A percentile compares a stretch with the other conserved stretches of the same genome.
Evolutionary conservation across 2,888 invertebrate genomes (phyloP).

Genomic region (Melipona beecheii): DNA sequence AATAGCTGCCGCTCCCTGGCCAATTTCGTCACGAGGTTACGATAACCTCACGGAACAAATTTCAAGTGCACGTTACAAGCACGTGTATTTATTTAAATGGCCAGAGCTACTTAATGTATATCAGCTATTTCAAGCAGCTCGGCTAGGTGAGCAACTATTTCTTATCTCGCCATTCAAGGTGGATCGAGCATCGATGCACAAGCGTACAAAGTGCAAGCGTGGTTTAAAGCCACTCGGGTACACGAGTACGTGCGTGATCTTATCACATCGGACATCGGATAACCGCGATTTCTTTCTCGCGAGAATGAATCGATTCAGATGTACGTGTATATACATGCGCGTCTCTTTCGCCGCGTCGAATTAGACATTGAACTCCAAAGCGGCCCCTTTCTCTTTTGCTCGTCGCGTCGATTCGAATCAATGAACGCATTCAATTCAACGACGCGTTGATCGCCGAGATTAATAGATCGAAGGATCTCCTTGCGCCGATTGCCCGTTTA

Average conservation of each 20-base stretch:
- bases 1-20: background rate
- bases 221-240: slow-evolving; percentile 25
- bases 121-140: slow-evolving; percentile 10
- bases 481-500: slow-evolving; percentile 2
- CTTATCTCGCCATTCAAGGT: slow-evolving; percentile 37
- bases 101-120: background rate
- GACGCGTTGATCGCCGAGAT: slow-evolving; percentile 6
- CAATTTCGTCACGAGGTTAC: background rate
- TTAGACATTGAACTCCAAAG: slow-evolving; percentile 34
- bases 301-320: slow-evolving; percentile 36
- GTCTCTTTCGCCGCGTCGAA: slow-evolving; percentile 26
- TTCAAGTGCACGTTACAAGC: background rate
- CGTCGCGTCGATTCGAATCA: slow-evolving; percentile 1
- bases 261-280: slow-evolving; percentile 33
- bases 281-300: slow-evolving; percentile 21
- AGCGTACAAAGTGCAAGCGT: slow-evolving; percentile 9
- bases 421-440: slow-evolving; percentile 8
- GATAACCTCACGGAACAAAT: background rate
- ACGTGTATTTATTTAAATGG: background rate
- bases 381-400: slow-evolving; percentile 22
- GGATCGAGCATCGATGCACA: slow-evolving; percentile 18
- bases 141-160: slow-evolving; percentile 9
- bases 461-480: slow-evolving; percentile 39
- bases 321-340: background rate
- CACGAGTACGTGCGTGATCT: slow-evolving; percentile 22